phyloP scores from a whole-genome alignment of 2,888 invertebrate species.

The Tetranychus truncatus region DNA sequence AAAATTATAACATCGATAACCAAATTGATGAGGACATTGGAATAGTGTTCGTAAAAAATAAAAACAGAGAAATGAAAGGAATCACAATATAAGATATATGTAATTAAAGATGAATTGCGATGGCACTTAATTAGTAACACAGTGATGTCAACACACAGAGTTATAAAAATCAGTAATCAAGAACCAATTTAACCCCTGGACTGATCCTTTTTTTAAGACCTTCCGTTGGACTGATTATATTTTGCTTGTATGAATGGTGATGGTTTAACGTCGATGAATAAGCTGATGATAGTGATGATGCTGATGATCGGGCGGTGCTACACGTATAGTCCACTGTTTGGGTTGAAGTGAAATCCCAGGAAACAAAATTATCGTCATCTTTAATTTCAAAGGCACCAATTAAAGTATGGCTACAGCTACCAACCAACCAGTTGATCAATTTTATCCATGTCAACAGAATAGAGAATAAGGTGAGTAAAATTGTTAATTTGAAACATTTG shows the following conservation, averaged over 20 bases:
- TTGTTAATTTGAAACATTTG: constrained; percentile 17
- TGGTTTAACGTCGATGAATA: not conserved
- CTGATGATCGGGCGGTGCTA: not conserved
- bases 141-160: too few species aligned
- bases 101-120: too few species aligned
- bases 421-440: not conserved
- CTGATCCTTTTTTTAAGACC: not conserved
- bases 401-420: not conserved
- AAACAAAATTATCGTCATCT: not conserved
- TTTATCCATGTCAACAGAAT: not conserved
- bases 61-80: too few species aligned
- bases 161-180: not conserved
- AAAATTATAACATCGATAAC: too few species aligned
- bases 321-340: not conserved
- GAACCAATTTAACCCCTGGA: not conserved
- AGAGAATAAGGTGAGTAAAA: not conserved
- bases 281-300: not conserved
- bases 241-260: not conserved
- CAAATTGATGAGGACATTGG: too few species aligned
- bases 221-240: not conserved
- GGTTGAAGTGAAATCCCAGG: not conserved
- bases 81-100: too few species aligned
- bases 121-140: too few species aligned
- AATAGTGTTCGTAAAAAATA: too few species aligned
- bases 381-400: constrained; percentile 1